These are phyloP conservation scores for Latrodectus geometricus DNA, from an alignment of 1,140 invertebrate species.

Conservation along the genomic window DNA sequence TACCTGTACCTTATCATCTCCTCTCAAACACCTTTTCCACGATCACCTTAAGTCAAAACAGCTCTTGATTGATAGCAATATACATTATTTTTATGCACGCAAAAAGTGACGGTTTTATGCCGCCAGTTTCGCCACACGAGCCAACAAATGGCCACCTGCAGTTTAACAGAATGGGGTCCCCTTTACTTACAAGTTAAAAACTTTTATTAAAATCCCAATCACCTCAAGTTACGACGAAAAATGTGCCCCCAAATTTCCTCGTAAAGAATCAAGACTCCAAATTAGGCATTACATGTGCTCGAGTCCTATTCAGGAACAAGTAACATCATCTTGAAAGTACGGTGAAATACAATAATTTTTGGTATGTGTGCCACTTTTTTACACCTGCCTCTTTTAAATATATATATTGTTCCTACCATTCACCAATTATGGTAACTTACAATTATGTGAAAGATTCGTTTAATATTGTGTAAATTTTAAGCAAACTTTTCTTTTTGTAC, in stretches of 20 bases:
- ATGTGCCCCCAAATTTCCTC: neutral
- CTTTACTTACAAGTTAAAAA: neutral
- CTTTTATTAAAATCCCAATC: neutral
- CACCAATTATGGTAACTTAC: no score
- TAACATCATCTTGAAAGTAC: no score
- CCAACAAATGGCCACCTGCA: slow-evolving; percentile 13
- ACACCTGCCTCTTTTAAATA: no score
- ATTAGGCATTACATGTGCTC: neutral
- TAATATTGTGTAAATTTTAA: no score
- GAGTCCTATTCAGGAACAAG: no score
- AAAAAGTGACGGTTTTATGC: slow-evolving; percentile 21
- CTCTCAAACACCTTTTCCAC: slow-evolving; percentile 6
- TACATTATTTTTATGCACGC: slow-evolving; percentile 20
- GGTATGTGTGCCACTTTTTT: no score
- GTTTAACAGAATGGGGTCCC: neutral
- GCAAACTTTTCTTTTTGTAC: no score
- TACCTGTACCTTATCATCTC: slow-evolving; percentile 1
- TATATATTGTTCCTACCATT: no score
- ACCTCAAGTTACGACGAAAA: neutral
- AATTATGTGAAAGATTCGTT: no score
- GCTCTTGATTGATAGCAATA: slow-evolving; percentile 19
- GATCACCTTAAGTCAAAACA: slow-evolving; percentile 22
- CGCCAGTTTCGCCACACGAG: neutral
- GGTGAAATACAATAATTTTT: no score
- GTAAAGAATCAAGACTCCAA: neutral